These are phyloP conservation scores for Sclerurus mexicanus DNA, from an alignment of 2,113 vertebrate species.

Conservation along the genomic window DNA sequence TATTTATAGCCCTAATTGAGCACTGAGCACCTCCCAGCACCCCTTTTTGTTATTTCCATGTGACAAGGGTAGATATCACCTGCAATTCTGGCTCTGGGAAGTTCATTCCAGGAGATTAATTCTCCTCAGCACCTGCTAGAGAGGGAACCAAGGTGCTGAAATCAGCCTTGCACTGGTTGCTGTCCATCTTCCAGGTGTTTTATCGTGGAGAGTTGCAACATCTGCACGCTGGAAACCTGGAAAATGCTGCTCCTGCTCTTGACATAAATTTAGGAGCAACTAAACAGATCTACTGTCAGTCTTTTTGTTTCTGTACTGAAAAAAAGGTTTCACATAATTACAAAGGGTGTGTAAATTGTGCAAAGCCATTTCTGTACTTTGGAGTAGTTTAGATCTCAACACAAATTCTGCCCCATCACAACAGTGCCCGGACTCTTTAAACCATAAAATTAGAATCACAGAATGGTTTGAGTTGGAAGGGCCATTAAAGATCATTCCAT, in stretches of 20 bases:
- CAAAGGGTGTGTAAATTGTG: rapidly evolving
- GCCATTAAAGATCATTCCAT: not conserved
- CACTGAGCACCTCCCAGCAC: not conserved
- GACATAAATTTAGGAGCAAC: not conserved
- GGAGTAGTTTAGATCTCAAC: not conserved
- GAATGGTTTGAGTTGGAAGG: not conserved
- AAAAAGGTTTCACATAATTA: not conserved
- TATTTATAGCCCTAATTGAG: not conserved
- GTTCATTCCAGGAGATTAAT: not conserved
- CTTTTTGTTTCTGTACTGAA: not conserved
- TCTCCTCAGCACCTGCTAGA: rapidly evolving
- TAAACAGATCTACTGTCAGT: not conserved
- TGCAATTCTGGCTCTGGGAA: not conserved
- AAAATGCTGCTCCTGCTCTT: not conserved
- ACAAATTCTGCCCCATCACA: not conserved
- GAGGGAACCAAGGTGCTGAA: not conserved
- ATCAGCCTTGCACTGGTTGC: not conserved
- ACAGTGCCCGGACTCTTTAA: not conserved
- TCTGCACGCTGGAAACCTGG: not conserved
- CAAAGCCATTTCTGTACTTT: not conserved
- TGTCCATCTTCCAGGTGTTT: not conserved
- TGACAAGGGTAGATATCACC: not conserved
- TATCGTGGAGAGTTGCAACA: rapidly evolving
- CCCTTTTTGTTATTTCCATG: not conserved
- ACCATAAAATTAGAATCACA: not conserved